Evolutionary conservation across 1,140 invertebrate genomes (phyloP), one percentile per base, ranked within the genome.

Genomic region (Leptinotarsa defecta): DNA sequence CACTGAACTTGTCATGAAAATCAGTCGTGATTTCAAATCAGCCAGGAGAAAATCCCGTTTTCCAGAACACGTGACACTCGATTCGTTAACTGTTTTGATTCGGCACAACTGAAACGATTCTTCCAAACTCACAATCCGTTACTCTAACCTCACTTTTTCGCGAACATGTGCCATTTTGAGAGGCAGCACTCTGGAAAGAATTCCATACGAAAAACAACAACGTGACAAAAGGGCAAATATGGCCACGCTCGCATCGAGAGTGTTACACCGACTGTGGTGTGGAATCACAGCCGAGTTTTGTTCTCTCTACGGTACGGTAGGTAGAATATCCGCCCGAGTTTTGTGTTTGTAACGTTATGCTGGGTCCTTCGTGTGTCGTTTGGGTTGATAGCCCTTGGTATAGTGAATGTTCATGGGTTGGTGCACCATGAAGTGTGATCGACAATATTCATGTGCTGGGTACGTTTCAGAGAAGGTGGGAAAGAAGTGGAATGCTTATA

Each of bases 361-460:
- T 68, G 67, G 67, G 34, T 43, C 67, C 67, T 68, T 68, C 67
- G 24, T 48, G 67, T 43, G n/a, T 17, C 13, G 64, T 63, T 63
- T 63, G 61, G 61, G 22, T 68, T 48, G 34, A 68, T 8, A 19
- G 67, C 67, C 67, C 67, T 68, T 68, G 67, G 43, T 43, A 68
- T 11, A 43, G 67, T 68, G 24, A 34, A 68, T 48, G 67, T 24
- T 68, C 43, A 43, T 48, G n/a, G 67, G 34, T 67, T 68, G 67
- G 24, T 68, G 67, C 34, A 68, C 43, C 52, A 19, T 17, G 52
- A n/a, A 68, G 67, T 27, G 20, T 34, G 67, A 34, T 68, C 24
- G 24, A 68, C 67, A 24, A 27, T 63, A 63, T 22, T 22, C n/a
- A 13, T 67, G n/a, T 17, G 64, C 15, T 67, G 43, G 67, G 67